A percentile compares a stretch with the other conserved stretches of the same genome.
Conservation (phyloP, 2,797 vertebrate genomes). For the Buphagus erythrorhynchus region DNA sequence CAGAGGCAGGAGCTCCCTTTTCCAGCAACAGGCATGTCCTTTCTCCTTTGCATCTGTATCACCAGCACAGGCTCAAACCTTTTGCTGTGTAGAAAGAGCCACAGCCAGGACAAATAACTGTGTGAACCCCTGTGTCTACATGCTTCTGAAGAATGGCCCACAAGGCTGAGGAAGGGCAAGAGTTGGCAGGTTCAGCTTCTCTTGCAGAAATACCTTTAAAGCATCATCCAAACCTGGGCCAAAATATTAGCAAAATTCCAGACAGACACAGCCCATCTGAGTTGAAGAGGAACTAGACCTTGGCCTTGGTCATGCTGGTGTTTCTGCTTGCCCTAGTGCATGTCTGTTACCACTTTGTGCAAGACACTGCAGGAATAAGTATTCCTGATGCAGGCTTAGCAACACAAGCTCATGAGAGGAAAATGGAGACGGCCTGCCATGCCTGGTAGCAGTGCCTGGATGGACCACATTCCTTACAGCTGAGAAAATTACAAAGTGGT, state of each 20-base stretch:
- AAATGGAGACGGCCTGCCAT: not conserved
- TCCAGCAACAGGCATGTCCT: not conserved
- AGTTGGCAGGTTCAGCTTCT: not conserved
- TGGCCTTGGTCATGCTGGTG: not conserved
- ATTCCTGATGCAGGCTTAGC: not conserved
- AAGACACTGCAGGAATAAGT: not conserved
- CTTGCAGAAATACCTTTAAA: not conserved
- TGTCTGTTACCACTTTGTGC: not conserved
- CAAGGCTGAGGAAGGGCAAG: not conserved
- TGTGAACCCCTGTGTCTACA: not conserved
- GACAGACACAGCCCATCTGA: not conserved
- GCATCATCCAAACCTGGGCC: not conserved
- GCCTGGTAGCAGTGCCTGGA: not conserved
- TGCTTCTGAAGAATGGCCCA: not conserved
- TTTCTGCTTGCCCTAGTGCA: not conserved
- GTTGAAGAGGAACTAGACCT: not conserved
- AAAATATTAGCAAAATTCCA: not conserved
- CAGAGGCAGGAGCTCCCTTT: not conserved
- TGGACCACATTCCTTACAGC: not conserved
- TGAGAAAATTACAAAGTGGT: not conserved
- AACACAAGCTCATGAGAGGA: not conserved
- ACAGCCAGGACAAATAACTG: not conserved
- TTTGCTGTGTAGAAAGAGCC: not conserved
- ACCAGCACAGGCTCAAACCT: not conserved
- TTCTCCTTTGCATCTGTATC: not conserved